Evolutionary conservation across 1,140 invertebrate species (phyloP).

Genomic region (Calliphora vicina): DNA sequence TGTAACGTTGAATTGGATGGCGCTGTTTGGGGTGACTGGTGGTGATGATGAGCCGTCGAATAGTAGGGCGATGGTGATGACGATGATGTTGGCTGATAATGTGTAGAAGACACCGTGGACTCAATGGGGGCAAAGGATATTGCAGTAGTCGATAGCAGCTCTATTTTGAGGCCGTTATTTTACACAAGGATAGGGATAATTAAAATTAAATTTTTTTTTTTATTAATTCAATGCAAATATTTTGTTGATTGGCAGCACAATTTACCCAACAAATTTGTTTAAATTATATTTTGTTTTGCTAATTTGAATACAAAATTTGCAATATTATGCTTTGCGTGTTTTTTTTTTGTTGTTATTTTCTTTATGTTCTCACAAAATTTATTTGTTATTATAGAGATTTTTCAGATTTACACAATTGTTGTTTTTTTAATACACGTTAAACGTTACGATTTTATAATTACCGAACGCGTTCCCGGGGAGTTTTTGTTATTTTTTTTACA

Average conservation of each 20-base stretch:
- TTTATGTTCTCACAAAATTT: not conserved
- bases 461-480: not conserved
- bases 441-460: not conserved
- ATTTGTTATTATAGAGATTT: not conserved
- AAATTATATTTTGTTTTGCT: not conserved
- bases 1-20: constrained; percentile 30
- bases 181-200: constrained; percentile 41
- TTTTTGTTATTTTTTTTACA: not conserved
- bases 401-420: not conserved
- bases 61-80: constrained; percentile 46
- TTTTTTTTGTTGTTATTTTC: not conserved
- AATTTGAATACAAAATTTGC: not conserved
- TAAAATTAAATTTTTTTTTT: constrained; percentile 37
- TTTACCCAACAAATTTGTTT: not conserved
- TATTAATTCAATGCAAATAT: not conserved
- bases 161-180: constrained; percentile 62
- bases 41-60: constrained; percentile 20
- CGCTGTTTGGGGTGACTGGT: not conserved
- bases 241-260: not conserved
- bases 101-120: constrained; percentile 44
- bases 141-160: constrained; percentile 60
- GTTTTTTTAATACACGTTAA: constrained; percentile 4
- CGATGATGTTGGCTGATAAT: constrained; percentile 37
- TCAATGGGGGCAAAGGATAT: constrained; percentile 60
- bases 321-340: not conserved